Percentiles rank a stretch among this genome's conserved stretches.
phyloP scores from a whole-genome alignment of 1,140 invertebrate species.

The Drosophila serrata region DNA sequence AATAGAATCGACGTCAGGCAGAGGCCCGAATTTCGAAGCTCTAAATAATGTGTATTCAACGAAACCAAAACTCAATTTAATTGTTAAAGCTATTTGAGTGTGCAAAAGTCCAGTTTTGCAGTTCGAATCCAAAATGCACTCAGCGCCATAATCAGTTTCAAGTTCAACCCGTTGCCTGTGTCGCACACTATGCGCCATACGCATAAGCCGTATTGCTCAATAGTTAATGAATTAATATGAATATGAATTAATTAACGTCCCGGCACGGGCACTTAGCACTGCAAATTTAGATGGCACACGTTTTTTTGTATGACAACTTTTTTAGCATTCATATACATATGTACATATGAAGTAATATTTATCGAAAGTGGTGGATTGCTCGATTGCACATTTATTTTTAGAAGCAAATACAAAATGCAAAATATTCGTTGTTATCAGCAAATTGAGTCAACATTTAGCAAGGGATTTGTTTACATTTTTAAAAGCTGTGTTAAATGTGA shows the following conservation, averaged over 20 bases:
- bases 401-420: neutral
- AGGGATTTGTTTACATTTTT: slow-evolving; percentile 1
- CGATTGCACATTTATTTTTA: slow-evolving; percentile 5
- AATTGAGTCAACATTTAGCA: no score
- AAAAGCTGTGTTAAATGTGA: neutral
- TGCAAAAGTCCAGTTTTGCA: slow-evolving; percentile 3
- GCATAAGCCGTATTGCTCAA: slow-evolving; percentile 42
- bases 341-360: neutral
- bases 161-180: slow-evolving; percentile 42
- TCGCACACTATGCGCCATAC: slow-evolving; percentile 29
- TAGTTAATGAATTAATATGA: slow-evolving; percentile 16
- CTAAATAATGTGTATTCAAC: neutral
- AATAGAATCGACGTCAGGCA: slow-evolving; percentile 8
- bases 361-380: neutral
- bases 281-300: slow-evolving; percentile 38
- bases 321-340: slow-evolving; percentile 1
- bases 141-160: slow-evolving; percentile 48
- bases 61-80: neutral
- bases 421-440: neutral
- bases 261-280: slow-evolving; percentile 22
- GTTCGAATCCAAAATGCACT: slow-evolving; percentile 18
- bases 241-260: slow-evolving; percentile 29
- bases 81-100: neutral
- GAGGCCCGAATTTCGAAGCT: neutral
- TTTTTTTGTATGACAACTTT: slow-evolving; percentile 48